Base-by-base conservation (phyloP, 2,113 vertebrate genomes). In the Pluvianellus socialis region DNA sequence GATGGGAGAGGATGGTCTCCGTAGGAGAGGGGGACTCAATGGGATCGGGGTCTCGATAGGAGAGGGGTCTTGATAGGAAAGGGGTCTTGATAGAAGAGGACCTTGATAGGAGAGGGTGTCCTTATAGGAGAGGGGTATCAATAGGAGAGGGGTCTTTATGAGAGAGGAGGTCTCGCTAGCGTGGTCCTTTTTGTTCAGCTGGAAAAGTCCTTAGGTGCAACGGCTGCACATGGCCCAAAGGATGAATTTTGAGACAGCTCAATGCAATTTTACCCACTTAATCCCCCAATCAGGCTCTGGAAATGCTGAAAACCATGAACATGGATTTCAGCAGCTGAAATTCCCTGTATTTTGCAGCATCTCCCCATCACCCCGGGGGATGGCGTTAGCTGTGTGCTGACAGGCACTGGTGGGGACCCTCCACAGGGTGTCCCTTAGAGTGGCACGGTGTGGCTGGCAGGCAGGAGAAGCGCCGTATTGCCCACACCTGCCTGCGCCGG, bases 201-300 rank as follows among this genome's bases (percentile, higher is more conserved):
- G 59, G 50, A 27, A 24, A 35, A 44, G n/a, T 6, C 1, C 0
- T 11, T 35, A 5, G 0, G 0, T 52, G 33, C 24, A 49, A 14
- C 3, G 17, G 10, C 72, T 21, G 53, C 47, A 9, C 6, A 4
- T 27, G 49, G 17, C 38, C 50, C 33, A 6, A 2, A 75, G 23
- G 59, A 12, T 0, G 2, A 61, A 5, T 32, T 74, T 20, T 70
- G 79, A 47, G 71, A n/a, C 56, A 55, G 49, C n/a, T 42, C 1
- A 3, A 1, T 21, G 63, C 38, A 17, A 35, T 89, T 66, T 76
- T 40, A 50, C 49, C 40, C 28, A 22, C 33, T 47, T 12, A 42
- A 9, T 4, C 12, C 24, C 17, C 28, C 38, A 10, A 0, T 9
- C 26, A 26, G 59, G 65, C 55, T 84, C 55, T 44, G 55, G 35